A percentile compares a stretch with the other conserved stretches of the same genome.
Conservation (phyloP, 2,888 invertebrate genomes). For the Acleris holmiana region DNA sequence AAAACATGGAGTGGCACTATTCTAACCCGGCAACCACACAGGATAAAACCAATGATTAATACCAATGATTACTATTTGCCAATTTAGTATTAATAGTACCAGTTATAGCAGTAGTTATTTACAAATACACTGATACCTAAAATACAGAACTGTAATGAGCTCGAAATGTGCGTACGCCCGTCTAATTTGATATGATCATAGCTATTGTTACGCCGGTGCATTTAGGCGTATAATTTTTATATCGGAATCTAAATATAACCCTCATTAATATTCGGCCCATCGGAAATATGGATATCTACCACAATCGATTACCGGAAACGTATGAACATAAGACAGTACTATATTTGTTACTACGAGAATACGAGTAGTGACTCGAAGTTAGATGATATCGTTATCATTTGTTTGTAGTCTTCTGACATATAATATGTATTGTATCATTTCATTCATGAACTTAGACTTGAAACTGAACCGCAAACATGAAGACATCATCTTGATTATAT, state of each 20-base stretch:
- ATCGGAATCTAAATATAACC: slow-evolving; percentile 26
- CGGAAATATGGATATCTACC: not conserved
- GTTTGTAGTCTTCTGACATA: slow-evolving; percentile 14
- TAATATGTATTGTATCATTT: not conserved
- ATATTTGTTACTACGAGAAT: not conserved
- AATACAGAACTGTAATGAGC: no score
- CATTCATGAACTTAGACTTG: no score
- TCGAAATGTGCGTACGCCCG: slow-evolving; percentile 2
- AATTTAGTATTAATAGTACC: no score
- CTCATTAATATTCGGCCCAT: slow-evolving; percentile 4
- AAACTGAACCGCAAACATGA: not conserved
- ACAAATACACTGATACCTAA: not conserved
- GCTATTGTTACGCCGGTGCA: no score
- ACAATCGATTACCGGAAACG: slow-evolving; percentile 1
- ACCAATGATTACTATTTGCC: no score
- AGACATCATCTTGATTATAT: not conserved
- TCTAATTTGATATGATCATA: slow-evolving; percentile 21
- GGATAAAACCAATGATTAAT: no score
- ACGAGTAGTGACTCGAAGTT: slow-evolving; percentile 10
- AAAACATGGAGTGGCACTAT: no score
- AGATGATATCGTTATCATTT: slow-evolving; percentile 8
- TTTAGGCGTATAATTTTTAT: no score
- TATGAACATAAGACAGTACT: not conserved
- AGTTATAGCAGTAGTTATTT: no score
- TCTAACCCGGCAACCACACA: no score